phyloP scores from a whole-genome alignment of 2,797 vertebrate genomes.

The Typhlichthys subterraneus region DNA sequence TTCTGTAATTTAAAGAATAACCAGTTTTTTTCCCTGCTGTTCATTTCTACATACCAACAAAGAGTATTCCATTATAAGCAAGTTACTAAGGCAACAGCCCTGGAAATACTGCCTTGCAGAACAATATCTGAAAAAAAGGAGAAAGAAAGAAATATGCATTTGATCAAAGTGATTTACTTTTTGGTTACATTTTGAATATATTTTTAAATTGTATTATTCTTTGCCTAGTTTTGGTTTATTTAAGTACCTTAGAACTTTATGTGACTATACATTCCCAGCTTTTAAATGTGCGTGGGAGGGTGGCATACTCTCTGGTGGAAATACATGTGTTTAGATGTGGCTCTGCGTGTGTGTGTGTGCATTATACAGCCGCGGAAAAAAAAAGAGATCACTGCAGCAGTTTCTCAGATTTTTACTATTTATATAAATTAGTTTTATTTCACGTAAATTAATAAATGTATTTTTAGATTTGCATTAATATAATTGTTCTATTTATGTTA shows the following conservation, averaged over 20 bases:
- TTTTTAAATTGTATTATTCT: slow-evolving; percentile 14
- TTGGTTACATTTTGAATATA: background rate
- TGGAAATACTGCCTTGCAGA: background rate
- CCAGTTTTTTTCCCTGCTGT: slow-evolving; percentile 16
- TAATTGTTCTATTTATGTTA: too few relatives aligned
- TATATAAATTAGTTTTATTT: too few relatives aligned
- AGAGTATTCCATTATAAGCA: slow-evolving; percentile 6
- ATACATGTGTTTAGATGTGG: slow-evolving; percentile 16
- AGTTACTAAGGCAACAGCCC: slow-evolving; percentile 7
- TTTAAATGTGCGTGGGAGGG: slow-evolving; percentile 52
- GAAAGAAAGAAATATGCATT: slow-evolving; percentile 1
- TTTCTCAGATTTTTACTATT: too few relatives aligned
- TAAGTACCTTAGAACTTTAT: too few relatives aligned
- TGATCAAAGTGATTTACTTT: slow-evolving; percentile 23
- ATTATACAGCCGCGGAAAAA: too few relatives aligned
- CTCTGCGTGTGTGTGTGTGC: background rate
- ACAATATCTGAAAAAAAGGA: background rate
- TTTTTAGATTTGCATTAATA: too few relatives aligned
- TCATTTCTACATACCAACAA: slow-evolving; percentile 8
- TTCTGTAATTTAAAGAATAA: slow-evolving; percentile 22
- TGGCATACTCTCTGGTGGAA: slow-evolving; percentile 30
- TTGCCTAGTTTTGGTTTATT: slow-evolving; percentile 37
- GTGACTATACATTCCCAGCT: slow-evolving; percentile 32
- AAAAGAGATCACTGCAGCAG: too few relatives aligned
- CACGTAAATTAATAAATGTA: too few relatives aligned